These are phyloP conservation scores for Junonia oenone DNA, from an alignment of 2,888 invertebrate species.

Conservation along the genomic window DNA sequence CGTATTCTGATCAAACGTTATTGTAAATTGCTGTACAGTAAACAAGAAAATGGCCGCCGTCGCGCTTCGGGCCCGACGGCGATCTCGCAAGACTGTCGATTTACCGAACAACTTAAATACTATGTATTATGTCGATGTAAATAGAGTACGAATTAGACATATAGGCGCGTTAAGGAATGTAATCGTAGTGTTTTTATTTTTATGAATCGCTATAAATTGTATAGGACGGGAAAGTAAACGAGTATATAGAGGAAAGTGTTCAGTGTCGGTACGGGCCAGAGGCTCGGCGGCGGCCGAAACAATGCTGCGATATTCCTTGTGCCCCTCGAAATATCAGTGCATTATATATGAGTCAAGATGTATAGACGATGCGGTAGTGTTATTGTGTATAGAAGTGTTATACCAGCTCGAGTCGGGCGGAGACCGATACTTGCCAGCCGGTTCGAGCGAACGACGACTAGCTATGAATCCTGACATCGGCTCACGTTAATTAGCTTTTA, in stretches of 20 bases:
- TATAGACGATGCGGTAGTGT: conserved; percentile 69
- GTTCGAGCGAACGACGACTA: conserved; percentile 78
- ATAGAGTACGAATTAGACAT: conserved; percentile 73
- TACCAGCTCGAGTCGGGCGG: conserved; percentile 69
- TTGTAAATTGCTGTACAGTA: conserved; percentile 75
- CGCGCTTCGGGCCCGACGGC: conserved; percentile 46
- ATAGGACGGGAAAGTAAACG: conserved; percentile 37
- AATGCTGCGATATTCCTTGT: conserved; percentile 76
- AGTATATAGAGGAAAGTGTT: not conserved
- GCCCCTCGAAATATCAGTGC: conserved; percentile 76
- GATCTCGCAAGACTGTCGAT: conserved; percentile 55
- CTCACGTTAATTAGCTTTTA: conserved; percentile 80
- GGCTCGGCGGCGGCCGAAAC: conserved; percentile 55
- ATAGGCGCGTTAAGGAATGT: conserved; percentile 64
- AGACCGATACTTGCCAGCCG: conserved; percentile 60
- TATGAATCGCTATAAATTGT: conserved; percentile 55
- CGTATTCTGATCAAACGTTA: conserved; percentile 73
- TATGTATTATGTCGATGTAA: conserved; percentile 69
- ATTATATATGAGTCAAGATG: conserved; percentile 70
- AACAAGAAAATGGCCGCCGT: conserved; percentile 46
- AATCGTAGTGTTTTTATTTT: conserved; percentile 69
- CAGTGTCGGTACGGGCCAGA: conserved; percentile 26
- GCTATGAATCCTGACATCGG: conserved; percentile 80
- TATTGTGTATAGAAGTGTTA: conserved; percentile 72
- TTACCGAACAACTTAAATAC: conserved; percentile 70